Evolutionary conservation across 2,113 vertebrate genomes (phyloP), one percentile per base, ranked within the genome.

Genomic region (Thomomys bottae): DNA sequence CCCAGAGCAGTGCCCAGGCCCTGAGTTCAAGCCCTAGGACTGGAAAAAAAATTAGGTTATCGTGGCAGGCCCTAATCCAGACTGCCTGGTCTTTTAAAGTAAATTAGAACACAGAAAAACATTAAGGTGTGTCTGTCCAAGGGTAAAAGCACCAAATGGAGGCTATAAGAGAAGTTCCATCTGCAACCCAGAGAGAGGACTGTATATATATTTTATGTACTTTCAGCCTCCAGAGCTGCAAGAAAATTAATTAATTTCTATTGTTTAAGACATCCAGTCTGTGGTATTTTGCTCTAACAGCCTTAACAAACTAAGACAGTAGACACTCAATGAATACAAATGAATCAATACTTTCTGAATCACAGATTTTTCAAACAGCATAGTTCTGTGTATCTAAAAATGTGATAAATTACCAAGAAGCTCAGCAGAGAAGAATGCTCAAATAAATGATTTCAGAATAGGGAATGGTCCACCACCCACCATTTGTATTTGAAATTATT

Each of bases 401-500:
- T 85, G 61, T 89, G 61, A 81, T 34, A 87, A 91, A 75, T 82
- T 84, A 38, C 38, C n/a, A 70, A 84, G 40, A 92, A 89, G 8
- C 21, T n/a, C 75, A 87, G n/a, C 10, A 91, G 30, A 36, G 24
- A 49, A 8, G 21, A 89, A 70, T 72, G n/a, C 45, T n/a, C 40
- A 70, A 91, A 87, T 26, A 81, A 73, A 70, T 30, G 6, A 70
- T 91, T 93, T 91, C 7, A 64, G 57, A 89, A 89, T 38, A 59
- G 32, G 40, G 26, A 81, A 64, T 67, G 14, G 28, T 45, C 36
- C 2, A 57, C 12, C 21, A 63, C 30, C 8, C 32, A 64, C 32
- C 72, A 92, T 64, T 88, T 78, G 38, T 84, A 86, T 49, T 82
- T 92, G 24, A 92, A 89, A 79, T 70, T 71, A 78, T 71, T 83